Percentiles rank a stretch among this genome's conserved stretches.
Conservation (phyloP, 2,797 vertebrate genomes). For the Scyliorhinus canicula region DNA sequence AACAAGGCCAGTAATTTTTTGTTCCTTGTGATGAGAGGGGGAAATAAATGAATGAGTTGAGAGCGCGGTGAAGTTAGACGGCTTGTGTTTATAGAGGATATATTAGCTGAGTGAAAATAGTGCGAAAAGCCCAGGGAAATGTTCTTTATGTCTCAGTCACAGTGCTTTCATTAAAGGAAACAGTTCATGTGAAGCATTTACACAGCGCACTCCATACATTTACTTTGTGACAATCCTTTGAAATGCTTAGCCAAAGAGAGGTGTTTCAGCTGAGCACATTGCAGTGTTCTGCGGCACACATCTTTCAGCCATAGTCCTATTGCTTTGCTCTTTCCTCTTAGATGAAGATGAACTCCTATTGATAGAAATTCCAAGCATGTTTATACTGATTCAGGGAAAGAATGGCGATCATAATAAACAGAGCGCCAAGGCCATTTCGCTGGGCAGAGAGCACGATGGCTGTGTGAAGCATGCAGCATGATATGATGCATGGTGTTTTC, state of each 20-base stretch:
- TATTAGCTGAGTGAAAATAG: background rate
- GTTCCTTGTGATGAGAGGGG: background rate
- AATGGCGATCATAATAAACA: background rate
- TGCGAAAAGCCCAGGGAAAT: background rate
- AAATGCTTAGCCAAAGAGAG: background rate
- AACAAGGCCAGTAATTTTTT: background rate
- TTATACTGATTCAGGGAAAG: background rate
- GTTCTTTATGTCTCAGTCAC: background rate
- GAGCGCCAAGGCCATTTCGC: background rate
- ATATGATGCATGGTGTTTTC: background rate
- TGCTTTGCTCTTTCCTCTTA: background rate
- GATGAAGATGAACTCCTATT: background rate
- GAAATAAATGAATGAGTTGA: constrained; percentile 2
- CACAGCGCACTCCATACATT: background rate
- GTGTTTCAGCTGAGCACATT: background rate
- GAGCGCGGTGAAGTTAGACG: background rate
- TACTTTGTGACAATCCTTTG: background rate
- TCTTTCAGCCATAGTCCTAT: background rate
- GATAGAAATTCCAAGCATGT: background rate
- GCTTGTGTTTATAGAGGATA: background rate
- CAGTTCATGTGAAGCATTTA: background rate
- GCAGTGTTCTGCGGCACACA: background rate
- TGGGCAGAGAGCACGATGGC: background rate
- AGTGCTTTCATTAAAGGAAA: constrained; percentile 3
- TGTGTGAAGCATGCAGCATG: background rate